A percentile compares a stretch with the other conserved stretches of the same genome.
phyloP scores from a whole-genome alignment of 2,797 vertebrate genomes.

The Malurus leucopterus region DNA sequence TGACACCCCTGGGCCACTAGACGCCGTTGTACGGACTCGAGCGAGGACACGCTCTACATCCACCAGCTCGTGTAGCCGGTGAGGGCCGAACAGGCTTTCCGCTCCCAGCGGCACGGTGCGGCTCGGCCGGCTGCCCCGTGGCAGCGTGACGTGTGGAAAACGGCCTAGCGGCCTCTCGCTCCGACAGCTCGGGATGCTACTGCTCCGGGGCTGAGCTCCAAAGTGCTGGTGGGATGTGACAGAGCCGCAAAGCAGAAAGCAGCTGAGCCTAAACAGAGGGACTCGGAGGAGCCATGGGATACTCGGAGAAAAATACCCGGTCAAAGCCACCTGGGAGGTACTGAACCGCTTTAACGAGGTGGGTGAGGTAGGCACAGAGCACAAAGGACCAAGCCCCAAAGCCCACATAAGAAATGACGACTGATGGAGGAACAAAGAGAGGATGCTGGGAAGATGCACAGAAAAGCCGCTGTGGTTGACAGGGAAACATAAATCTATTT shows the following conservation, averaged over 20 bases:
- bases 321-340: background rate
- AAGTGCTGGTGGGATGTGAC: background rate
- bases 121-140: background rate
- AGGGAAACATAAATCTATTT: background rate
- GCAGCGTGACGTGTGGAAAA: background rate
- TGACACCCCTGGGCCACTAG: background rate
- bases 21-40: background rate
- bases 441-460: background rate
- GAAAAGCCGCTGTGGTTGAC: background rate
- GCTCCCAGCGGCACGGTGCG: fast-evolving
- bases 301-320: background rate
- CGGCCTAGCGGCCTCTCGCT: background rate
- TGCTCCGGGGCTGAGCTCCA: background rate
- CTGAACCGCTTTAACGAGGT: background rate
- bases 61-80: background rate
- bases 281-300: background rate
- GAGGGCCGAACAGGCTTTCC: background rate
- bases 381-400: background rate
- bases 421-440: background rate
- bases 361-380: background rate
- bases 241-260: background rate
- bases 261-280: background rate
- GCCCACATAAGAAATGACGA: background rate
- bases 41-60: fast-evolving
- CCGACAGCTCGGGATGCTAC: background rate